Evolutionary conservation across 2,888 invertebrate genomes (phyloP), one percentile per base, ranked within the genome.

Genomic region (Brachyptera risi): DNA sequence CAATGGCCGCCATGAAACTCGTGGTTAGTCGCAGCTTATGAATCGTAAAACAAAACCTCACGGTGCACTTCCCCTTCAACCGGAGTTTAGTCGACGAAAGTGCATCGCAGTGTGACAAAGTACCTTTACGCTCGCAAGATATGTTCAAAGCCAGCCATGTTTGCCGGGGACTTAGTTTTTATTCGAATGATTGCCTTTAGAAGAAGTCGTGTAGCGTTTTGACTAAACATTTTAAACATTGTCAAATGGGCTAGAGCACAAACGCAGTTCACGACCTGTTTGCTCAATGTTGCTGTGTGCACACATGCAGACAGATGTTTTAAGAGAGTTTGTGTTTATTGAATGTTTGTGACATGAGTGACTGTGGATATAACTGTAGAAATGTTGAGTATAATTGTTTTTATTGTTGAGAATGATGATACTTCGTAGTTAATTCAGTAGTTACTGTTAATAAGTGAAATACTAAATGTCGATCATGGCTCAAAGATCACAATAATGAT

Each of bases 11-110:
- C 47, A 11, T 47, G 11, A 31, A 5, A 5, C 31, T 24, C 31
- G 26, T 13, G 50, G 31, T 59, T 62, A 62, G 62, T 62, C 62
- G 56, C 62, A 59, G 62, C 59, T 54, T 62, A 62, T 54, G n/a
- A n/a, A n/a, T 31, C 7, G 5, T 11, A 9, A 19, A 42, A 42
- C 42, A n/a, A 42, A 42, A 42, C 42, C 42, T 17, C 17, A 19
- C 42, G 42, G 42, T 42, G 42, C 42, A 42, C 42, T 42, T 17
- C 19, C 42, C 42, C 19, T 7, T 7, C 42, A 19, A 17, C 2
- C 42, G 17, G 19, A 21, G 11, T 31, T 19, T 42, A 42, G 42
- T 42, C 42, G 42, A 42, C 42, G 21, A 21, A 42, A 42, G 42
- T 42, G 42, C 42, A 42, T 42, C 42, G 42, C 19, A 42, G 42